Percentiles rank a stretch among this genome's conserved stretches.
Conservation (phyloP, 2,888 invertebrate species). For the Mesorhabditis belari region DNA sequence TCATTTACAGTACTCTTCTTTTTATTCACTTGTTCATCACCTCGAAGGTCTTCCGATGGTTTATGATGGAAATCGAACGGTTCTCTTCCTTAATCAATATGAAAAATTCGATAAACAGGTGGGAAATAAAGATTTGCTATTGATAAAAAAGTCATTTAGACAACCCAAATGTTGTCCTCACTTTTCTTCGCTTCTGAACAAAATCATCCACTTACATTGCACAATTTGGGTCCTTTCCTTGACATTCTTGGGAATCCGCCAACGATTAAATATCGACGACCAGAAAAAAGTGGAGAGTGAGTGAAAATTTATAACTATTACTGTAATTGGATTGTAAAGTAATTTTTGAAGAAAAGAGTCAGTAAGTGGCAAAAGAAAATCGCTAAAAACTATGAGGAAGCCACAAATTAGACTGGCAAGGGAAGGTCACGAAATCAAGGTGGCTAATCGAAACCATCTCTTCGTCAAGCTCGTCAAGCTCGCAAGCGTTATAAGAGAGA, state of each 20-base stretch:
- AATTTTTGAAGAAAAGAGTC: too few species aligned
- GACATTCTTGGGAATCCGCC: constrained; percentile 39
- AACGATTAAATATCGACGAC: constrained; percentile 26
- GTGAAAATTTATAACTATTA: too few species aligned
- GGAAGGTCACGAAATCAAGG: too few species aligned
- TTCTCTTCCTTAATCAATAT: constrained; percentile 43
- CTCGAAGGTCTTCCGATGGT: constrained; percentile 39
- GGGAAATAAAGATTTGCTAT: background rate
- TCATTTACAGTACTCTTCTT: constrained; percentile 8
- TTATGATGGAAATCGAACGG: constrained; percentile 36
- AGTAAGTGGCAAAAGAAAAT: too few species aligned
- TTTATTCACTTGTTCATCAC: constrained; percentile 30
- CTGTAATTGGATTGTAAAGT: too few species aligned
- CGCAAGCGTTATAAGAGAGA: too few species aligned
- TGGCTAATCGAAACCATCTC: background rate
- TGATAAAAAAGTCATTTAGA: constrained; percentile 1
- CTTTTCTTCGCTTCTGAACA: background rate
- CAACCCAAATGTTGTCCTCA: constrained; percentile 4
- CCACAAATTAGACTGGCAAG: constrained; percentile 1
- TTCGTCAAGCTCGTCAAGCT: background rate
- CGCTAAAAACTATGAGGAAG: too few species aligned
- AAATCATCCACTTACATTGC: constrained; percentile 25
- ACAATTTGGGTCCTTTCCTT: constrained; percentile 41
- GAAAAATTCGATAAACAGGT: constrained; percentile 35
- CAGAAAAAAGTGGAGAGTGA: background rate